These are phyloP conservation scores for Eurypyga helias DNA, from an alignment of 2,113 vertebrate species.

Conservation along the genomic window DNA sequence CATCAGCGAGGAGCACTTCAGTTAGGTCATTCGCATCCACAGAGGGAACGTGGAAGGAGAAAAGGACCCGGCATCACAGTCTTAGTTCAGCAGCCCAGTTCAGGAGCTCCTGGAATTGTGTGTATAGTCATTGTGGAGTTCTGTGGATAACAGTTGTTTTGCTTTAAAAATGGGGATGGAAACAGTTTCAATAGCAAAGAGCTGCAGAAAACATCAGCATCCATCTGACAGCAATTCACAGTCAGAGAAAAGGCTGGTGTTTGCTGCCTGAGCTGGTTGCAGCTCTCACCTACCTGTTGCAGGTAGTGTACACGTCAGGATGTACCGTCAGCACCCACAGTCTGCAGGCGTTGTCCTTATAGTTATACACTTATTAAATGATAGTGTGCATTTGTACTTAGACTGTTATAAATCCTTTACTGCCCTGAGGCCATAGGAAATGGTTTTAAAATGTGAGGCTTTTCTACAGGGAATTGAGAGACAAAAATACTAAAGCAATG, in stretches of 20 bases:
- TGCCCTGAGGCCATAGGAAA: neutral
- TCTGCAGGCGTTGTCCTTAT: neutral
- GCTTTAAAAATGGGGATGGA: neutral
- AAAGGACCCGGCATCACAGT: fast-evolving
- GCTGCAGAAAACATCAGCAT: neutral
- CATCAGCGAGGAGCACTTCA: neutral
- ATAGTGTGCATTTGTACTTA: slow-evolving; percentile 19
- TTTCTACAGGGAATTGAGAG: slow-evolving; percentile 25
- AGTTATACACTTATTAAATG: slow-evolving; percentile 30
- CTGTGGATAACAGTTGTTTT: neutral
- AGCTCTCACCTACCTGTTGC: neutral
- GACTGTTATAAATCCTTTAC: slow-evolving; percentile 36
- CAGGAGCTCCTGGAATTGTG: neutral
- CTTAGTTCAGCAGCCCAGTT: neutral
- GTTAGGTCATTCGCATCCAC: fast-evolving
- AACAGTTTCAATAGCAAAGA: neutral
- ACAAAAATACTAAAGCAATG: slow-evolving; percentile 3
- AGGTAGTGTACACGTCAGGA: neutral
- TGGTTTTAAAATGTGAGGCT: slow-evolving; percentile 6
- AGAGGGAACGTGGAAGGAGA: neutral
- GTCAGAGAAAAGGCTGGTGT: neutral
- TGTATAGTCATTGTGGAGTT: neutral
- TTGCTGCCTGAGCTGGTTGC: neutral
- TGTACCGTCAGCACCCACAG: neutral
- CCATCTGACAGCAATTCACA: neutral